Percentiles rank a stretch among this genome's conserved stretches.
phyloP scores from a whole-genome alignment of 2,888 invertebrate species.

The Notocelia uddmanniana region DNA sequence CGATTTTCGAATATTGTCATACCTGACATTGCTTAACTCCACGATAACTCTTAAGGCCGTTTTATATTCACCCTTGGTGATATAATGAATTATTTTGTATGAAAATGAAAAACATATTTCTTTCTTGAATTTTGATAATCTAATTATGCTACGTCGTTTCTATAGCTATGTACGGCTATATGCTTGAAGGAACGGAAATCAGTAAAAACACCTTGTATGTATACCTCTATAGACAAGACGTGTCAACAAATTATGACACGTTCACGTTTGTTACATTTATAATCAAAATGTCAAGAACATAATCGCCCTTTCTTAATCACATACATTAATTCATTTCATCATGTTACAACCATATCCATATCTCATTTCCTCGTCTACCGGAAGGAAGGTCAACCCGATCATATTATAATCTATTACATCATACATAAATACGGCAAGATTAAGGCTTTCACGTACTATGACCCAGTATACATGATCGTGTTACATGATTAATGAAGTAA shows the following conservation, averaged over 20 bases:
- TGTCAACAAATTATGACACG: background rate
- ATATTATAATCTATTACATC: slow-evolving; percentile 31
- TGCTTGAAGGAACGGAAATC: too few species aligned
- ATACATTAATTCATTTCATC: slow-evolving; percentile 14
- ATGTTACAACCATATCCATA: slow-evolving; percentile 31
- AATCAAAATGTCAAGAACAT: background rate
- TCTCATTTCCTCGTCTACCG: slow-evolving; percentile 19
- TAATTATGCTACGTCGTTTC: too few species aligned
- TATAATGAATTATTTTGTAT: too few species aligned
- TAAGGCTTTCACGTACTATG: slow-evolving; percentile 35
- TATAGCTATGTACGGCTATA: too few species aligned
- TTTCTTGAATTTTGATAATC: too few species aligned
- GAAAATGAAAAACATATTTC: too few species aligned
- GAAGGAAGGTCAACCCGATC: slow-evolving; percentile 41
- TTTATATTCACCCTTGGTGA: too few species aligned
- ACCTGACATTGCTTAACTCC: too few species aligned
- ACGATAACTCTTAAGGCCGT: too few species aligned
- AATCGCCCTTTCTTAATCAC: slow-evolving; percentile 14
- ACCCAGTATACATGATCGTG: slow-evolving; percentile 32
- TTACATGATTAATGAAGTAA: slow-evolving; percentile 43
- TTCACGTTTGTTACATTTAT: background rate
- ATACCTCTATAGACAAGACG: too few species aligned
- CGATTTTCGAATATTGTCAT: too few species aligned
- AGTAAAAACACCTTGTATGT: too few species aligned
- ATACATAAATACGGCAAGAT: slow-evolving; percentile 23